phyloP scores from a whole-genome alignment of 2,888 invertebrate genomes.

The Phanerotoma sp. region DNA sequence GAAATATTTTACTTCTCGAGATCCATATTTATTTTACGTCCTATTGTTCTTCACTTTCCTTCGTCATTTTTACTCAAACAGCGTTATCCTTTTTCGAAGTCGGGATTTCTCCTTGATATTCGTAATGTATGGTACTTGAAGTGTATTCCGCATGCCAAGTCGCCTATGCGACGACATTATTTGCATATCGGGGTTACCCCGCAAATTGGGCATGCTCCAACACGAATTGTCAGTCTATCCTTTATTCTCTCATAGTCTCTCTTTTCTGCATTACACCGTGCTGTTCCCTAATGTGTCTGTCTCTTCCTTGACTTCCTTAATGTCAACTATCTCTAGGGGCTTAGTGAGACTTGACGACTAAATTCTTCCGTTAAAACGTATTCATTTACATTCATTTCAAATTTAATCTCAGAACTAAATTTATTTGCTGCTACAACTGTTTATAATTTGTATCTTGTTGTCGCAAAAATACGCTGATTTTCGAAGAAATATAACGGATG shows the following conservation, averaged over 20 bases:
- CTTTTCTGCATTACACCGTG: background rate
- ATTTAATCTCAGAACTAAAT: background rate
- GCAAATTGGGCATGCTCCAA: constrained; percentile 36
- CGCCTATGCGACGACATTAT: constrained; percentile 30
- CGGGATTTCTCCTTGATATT: constrained; percentile 4
- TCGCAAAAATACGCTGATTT: too few relatives aligned
- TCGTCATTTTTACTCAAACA: background rate
- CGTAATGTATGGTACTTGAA: constrained; percentile 27
- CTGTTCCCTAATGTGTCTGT: background rate
- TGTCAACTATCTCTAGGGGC: background rate
- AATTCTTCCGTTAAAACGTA: too few relatives aligned
- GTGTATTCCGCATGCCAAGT: constrained; percentile 29
- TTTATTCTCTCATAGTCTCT: background rate
- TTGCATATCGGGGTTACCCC: constrained; percentile 38
- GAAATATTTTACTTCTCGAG: too few relatives aligned
- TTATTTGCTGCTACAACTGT: too few relatives aligned
- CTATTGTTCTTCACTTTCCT: background rate
- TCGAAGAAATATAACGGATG: background rate
- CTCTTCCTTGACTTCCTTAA: constrained; percentile 1
- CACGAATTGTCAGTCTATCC: constrained; percentile 23
- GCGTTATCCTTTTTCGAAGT: too few relatives aligned
- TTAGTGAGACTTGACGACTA: background rate
- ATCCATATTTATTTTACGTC: too few relatives aligned
- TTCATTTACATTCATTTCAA: background rate
- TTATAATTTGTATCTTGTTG: too few relatives aligned